These are phyloP conservation scores for Anguilla megastoma DNA, from an alignment of 2,797 vertebrate genomes.

Conservation along the genomic window DNA sequence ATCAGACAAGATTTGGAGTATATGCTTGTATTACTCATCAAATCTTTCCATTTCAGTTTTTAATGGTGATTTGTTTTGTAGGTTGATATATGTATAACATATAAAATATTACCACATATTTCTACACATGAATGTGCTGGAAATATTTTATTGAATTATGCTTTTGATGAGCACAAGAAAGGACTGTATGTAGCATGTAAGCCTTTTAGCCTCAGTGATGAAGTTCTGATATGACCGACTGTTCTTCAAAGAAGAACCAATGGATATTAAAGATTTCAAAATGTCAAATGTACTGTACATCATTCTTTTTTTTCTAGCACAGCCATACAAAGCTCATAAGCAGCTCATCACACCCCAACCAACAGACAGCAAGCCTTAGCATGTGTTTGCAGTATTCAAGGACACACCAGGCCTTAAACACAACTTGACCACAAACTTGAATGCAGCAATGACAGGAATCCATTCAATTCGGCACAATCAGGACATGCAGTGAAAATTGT, in stretches of 20 bases:
- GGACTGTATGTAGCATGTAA: neutral
- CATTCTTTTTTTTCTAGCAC: constrained; percentile 3
- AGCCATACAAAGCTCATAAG: constrained; percentile 16
- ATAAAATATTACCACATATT: neutral
- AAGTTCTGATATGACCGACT: neutral
- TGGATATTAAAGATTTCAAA: neutral
- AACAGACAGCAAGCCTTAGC: constrained; percentile 13
- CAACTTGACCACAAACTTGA: constrained; percentile 36
- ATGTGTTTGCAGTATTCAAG: constrained; percentile 42
- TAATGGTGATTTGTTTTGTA: constrained; percentile 32
- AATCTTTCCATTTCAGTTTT: constrained; percentile 29
- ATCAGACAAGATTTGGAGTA: constrained; percentile 56
- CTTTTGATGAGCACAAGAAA: constrained; percentile 2
- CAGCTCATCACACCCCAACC: neutral
- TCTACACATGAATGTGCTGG: neutral
- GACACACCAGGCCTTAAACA: constrained; percentile 54
- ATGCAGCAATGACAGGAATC: constrained; percentile 5
- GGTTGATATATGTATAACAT: constrained; percentile 21
- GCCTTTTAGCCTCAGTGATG: neutral
- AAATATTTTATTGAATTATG: constrained; percentile 1
- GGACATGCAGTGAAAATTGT: neutral
- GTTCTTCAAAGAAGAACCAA: neutral
- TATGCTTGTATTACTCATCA: constrained; percentile 55
- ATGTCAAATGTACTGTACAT: constrained; percentile 16
- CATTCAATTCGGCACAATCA: constrained; percentile 16